Conservation (phyloP, 2,113 vertebrate species). For the Lampris megalopsis region DNA sequence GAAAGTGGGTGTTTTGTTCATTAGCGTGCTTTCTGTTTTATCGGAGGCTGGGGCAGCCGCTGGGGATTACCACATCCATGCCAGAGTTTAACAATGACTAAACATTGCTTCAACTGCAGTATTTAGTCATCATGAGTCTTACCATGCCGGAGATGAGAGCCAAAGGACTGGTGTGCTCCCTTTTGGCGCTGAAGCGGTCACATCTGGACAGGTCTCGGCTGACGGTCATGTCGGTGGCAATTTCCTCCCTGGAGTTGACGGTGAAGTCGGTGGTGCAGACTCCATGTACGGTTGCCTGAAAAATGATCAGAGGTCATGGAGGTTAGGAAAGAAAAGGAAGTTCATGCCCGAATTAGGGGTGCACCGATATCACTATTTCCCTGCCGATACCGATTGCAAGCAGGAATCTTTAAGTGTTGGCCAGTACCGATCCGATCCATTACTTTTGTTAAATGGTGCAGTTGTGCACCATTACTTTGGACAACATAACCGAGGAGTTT, state of each 20-base stretch:
- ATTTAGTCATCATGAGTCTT: constrained; percentile 30
- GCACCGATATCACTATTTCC: too few species aligned
- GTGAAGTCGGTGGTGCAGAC: constrained; percentile 85
- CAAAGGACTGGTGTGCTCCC: constrained; percentile 86
- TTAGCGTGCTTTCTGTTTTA: too few species aligned
- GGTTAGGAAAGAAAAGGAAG: neutral
- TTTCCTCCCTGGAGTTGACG: constrained; percentile 78
- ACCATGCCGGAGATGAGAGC: constrained; percentile 90
- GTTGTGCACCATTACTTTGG: too few species aligned
- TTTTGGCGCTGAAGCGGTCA: constrained; percentile 79
- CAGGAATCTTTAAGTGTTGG: too few species aligned
- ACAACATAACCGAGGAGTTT: too few species aligned
- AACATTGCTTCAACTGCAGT: neutral
- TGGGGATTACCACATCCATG: too few species aligned
- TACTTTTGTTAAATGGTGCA: too few species aligned
- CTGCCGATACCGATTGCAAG: too few species aligned
- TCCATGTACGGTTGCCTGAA: constrained; percentile 89
- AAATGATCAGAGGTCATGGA: constrained; percentile 34
- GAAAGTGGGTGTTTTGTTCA: too few species aligned
- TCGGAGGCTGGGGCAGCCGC: too few species aligned
- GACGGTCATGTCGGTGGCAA: constrained; percentile 84
- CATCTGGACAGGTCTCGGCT: constrained; percentile 86
- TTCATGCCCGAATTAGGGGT: neutral
- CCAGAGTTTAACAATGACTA: too few species aligned
- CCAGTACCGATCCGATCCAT: too few species aligned